Evolutionary conservation across 2,113 vertebrate species (phyloP).

Genomic region (Dolichallabes microphthalmus): DNA sequence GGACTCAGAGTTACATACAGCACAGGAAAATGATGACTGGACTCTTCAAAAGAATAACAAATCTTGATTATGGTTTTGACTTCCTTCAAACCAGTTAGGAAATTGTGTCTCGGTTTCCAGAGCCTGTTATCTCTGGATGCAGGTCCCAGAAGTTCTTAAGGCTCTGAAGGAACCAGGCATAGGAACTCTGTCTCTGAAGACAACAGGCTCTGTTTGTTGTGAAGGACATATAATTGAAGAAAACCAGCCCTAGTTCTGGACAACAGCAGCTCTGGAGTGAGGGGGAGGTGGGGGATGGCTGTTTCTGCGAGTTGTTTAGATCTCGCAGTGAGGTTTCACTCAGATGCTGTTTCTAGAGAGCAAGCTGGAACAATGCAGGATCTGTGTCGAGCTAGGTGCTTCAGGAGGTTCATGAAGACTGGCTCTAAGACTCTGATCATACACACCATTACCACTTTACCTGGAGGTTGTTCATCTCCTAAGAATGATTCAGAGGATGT

Average conservation of each 20-base stretch:
- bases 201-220: conserved; percentile 11
- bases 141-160: not conserved
- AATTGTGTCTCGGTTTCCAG: not conserved
- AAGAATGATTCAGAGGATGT: not conserved
- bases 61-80: not conserved
- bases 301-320: not conserved
- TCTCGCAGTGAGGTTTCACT: no score
- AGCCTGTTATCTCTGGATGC: not conserved
- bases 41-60: not conserved
- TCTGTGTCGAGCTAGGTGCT: not conserved
- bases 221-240: not conserved
- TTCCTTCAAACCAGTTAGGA: not conserved
- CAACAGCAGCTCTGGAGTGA: not conserved
- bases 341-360: not conserved
- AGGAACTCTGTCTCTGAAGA: not conserved
- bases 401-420: not conserved
- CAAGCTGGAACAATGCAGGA: not conserved
- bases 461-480: not conserved
- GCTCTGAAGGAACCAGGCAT: not conserved
- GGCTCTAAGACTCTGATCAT: not conserved
- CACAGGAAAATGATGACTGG: not conserved
- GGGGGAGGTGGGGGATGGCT: not conserved
- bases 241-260: conserved; percentile 2
- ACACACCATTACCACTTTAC: not conserved
- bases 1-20: not conserved